Evolutionary conservation across 1,140 invertebrate genomes (phyloP).

Genomic region (Glossosoma conforme): DNA sequence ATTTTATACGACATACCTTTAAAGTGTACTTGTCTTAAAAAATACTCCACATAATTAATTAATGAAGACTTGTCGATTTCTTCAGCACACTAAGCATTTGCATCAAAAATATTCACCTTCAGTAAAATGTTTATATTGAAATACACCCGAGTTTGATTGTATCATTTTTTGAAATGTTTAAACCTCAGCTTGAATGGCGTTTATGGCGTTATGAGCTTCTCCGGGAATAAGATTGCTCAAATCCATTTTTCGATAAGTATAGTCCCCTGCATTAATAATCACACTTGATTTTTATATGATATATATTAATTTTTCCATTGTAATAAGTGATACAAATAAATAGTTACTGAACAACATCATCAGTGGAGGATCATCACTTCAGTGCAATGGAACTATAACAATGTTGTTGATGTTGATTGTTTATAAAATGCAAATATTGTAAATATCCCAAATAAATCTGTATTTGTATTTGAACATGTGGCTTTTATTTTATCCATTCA

Average conservation of each 20-base stretch:
- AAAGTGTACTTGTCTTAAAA: constrained; percentile 22
- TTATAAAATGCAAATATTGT: constrained; percentile 57
- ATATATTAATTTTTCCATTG: constrained; percentile 15
- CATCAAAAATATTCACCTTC: constrained; percentile 4
- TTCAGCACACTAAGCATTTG: constrained; percentile 10
- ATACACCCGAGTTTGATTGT: background rate
- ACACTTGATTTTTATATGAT: constrained; percentile 15
- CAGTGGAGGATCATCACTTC: constrained; percentile 23
- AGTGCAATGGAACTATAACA: constrained; percentile 44
- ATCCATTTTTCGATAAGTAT: constrained; percentile 19
- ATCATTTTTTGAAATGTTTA: background rate
- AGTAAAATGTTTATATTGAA: constrained; percentile 11
- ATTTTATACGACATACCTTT: constrained; percentile 28
- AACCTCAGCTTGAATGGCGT: constrained; percentile 11
- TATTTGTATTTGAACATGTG: constrained; percentile 50
- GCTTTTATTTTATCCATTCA: constrained; percentile 31
- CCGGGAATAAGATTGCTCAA: constrained; percentile 29
- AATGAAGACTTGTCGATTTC: constrained; percentile 12
- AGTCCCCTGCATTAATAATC: constrained; percentile 14
- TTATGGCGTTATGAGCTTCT: constrained; percentile 15
- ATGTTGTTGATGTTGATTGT: constrained; percentile 57
- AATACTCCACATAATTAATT: constrained; percentile 12
- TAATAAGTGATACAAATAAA: constrained; percentile 14
- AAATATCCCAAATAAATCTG: constrained; percentile 56
- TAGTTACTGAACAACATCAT: constrained; percentile 23